These are phyloP conservation scores for Rapana venosa DNA, from an alignment of 2,888 invertebrate genomes.

Conservation along the genomic window DNA sequence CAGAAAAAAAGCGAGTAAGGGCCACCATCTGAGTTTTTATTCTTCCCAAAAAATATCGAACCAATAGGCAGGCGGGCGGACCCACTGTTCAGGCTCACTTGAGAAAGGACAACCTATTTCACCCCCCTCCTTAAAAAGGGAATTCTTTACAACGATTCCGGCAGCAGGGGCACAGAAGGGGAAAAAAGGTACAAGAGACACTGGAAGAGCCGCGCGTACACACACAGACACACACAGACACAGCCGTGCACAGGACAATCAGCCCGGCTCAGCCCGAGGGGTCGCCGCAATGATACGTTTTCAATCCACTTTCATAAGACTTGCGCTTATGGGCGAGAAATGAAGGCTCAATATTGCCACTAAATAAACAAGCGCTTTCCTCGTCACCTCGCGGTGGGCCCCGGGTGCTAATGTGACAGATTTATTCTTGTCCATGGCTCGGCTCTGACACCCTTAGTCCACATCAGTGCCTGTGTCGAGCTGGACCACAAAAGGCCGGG, in stretches of 20 bases:
- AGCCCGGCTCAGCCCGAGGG: background rate
- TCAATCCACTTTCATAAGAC: constrained; percentile 39
- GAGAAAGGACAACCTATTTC: background rate
- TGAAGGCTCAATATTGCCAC: constrained; percentile 43
- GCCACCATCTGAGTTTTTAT: too few species aligned
- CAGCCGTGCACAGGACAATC: constrained; percentile 11
- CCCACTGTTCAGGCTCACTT: background rate
- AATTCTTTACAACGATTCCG: background rate
- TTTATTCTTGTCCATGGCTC: constrained; percentile 43
- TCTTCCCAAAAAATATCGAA: too few species aligned
- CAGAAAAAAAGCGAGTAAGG: too few species aligned
- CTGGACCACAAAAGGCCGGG: constrained; percentile 5
- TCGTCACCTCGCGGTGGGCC: constrained; percentile 37
- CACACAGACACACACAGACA: too few species aligned
- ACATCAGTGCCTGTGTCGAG: constrained; percentile 30
- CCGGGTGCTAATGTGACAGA: constrained; percentile 44
- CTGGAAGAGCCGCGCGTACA: background rate
- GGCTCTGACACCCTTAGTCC: constrained; percentile 42
- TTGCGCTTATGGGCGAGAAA: constrained; percentile 13
- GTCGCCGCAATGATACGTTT: constrained; percentile 25
- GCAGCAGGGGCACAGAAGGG: background rate
- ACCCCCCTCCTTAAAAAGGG: background rate
- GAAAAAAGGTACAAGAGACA: background rate
- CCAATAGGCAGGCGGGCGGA: too few species aligned
- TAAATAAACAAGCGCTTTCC: constrained; percentile 42